Base-by-base conservation (phyloP, 2,113 vertebrate species). In the Syngnathoides biaculeatus region DNA sequence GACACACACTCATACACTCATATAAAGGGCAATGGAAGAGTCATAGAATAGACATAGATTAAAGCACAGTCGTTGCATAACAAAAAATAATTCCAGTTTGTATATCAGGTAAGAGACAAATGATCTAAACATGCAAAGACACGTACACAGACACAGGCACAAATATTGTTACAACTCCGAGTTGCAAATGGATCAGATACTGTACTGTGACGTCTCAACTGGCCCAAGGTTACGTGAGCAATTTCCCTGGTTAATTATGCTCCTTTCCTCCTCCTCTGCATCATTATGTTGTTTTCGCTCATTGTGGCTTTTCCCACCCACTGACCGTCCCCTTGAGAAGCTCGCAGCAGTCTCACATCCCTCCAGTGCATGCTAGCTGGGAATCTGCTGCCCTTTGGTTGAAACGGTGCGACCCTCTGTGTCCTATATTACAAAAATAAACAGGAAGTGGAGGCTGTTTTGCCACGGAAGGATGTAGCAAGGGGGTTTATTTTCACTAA, bases 361-460 rank as follows among this genome's bases (percentile, higher is more conserved):
- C 84, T 60, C 67, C 81, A 80, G 65, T 56, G 55, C 64, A 73
- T 79, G 60, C 57, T 71, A 39, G 87, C 82, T 90, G 89, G 90
- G 90, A 91, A 91, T 87, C 78, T 83, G 73, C 82, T 92, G 91
- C 82, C 90, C 89, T 91, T 91, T 89, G 78, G 69, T 87, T 88
- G 83, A 76, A 88, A 86, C 72, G 86, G 84, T 82, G 80, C 78
- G 89, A 87, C 88, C 85, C 89, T 85, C 68, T 14, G 65, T 71
- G 83, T 86, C 79, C 72, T 75, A 70, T 85, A 78, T 75, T 79
- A 85, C 87, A 80, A 74, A 77, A 80, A 86, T 82, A 90, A 91
- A 90, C 88, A 90, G 89, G 89, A 91, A 91, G 86, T 77, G 26
- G 76, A 65, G 84, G 76, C 73, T 87, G 70, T 79, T 71, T 80